These are phyloP conservation scores for Nannospalax galili DNA, from an alignment of 2,113 vertebrate species.

Conservation along the genomic window DNA sequence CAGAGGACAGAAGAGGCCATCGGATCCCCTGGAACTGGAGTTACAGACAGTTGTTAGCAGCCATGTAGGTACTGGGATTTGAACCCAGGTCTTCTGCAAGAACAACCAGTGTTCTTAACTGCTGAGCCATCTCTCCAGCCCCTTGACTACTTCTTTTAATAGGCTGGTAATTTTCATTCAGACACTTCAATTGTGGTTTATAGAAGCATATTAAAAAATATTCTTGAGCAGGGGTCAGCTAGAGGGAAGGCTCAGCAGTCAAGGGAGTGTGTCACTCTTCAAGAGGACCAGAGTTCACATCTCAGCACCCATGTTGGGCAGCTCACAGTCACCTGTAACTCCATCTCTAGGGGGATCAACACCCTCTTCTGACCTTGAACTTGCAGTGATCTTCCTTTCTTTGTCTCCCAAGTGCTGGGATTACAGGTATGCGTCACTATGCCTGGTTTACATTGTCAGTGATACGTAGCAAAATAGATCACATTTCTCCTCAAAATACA, in stretches of 20 bases:
- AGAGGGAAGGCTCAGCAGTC: not conserved
- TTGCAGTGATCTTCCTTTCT: not conserved
- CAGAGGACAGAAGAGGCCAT: no score
- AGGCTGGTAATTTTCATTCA: conserved; percentile 42
- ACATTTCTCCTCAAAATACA: conserved; percentile 21
- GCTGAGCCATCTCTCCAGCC: no score
- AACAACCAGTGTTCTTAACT: no score
- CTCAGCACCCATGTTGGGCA: no score
- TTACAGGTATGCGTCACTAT: not conserved
- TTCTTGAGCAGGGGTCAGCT: not conserved
- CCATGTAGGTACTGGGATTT: no score
- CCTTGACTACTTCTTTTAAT: conserved; percentile 33
- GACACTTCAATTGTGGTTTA: not conserved
- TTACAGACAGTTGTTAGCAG: no score
- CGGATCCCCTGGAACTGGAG: no score
- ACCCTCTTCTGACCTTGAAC: not conserved
- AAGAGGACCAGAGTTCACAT: not conserved
- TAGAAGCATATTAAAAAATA: not conserved
- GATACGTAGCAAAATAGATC: not conserved
- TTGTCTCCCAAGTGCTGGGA: not conserved
- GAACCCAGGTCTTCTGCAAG: no score
- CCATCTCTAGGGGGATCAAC: not conserved
- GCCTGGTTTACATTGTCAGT: not conserved
- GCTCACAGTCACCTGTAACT: not conserved
- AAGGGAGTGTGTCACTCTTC: not conserved